Evolutionary conservation across 1,140 invertebrate genomes (phyloP), one percentile per base, ranked within the genome.

Genomic region (Drosophila pachea): DNA sequence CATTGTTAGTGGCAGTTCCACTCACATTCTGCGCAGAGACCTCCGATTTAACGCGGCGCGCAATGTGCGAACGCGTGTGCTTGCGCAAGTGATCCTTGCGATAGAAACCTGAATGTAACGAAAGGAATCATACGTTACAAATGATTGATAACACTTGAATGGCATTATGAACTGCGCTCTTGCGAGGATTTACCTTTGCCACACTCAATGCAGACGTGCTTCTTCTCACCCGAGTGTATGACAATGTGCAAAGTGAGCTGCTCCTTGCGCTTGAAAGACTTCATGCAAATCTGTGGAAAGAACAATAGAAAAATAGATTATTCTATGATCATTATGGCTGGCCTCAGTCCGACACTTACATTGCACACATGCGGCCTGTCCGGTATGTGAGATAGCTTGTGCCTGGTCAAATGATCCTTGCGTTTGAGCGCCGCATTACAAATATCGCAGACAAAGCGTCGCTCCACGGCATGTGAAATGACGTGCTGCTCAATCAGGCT

Each of bases 221-320:
- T 91, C 88, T 97, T 97, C 86, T 96, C 95, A 7, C 95, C 95
- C 5, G 94, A 95, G 90, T 96, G 95, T 81, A 96, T 95, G 63
- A 96, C 94, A 89, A 95, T 95, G 90, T 96, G 95, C 68, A 95
- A 89, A 0, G 95, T 95, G 33, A 96, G 91, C 76, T 96, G 95
- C 88, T 96, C 95, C 91, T 95, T 96, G 56, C 95, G 91, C 84
- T 96, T 96, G 88, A 96, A 96, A 1, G 94, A 95, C 89, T 96
- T 96, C 67, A 95, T 91, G 88, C 95, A 96, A 48, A 95, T 93
- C 43, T 93, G 40, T 52, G 7, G 45, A 29, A 40, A 54, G 43
- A 9, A n/a, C n/a, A n/a, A n/a, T n/a, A n/a, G 60, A 14, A 2
- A 6, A 12, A 29, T 40, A 16, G 14, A 47, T 61, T 12, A 36